Evolutionary conservation across 2,113 vertebrate species (phyloP).

Genomic region (Limanda limanda): DNA sequence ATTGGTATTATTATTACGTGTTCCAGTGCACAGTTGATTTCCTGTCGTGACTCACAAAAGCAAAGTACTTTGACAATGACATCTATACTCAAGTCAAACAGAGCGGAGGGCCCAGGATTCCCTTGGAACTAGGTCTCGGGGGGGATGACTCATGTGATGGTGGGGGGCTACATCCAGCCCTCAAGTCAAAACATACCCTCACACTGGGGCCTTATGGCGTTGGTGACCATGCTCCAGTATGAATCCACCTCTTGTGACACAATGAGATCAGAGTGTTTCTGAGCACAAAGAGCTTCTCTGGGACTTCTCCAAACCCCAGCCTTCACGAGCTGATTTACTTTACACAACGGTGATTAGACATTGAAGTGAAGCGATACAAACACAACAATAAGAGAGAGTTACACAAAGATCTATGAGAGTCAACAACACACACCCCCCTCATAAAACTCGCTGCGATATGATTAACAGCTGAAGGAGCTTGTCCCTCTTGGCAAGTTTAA

Average conservation of each 20-base stretch:
- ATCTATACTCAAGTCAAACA: conserved; percentile 43
- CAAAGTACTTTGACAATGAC: conserved; percentile 28
- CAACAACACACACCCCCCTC: background rate
- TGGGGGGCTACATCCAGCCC: conserved; percentile 3
- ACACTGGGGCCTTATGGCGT: background rate
- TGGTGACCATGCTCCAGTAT: background rate
- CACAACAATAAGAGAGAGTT: conserved; percentile 31
- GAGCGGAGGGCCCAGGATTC: conserved; percentile 16
- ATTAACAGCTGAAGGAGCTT: conserved; percentile 34
- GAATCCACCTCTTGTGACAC: background rate
- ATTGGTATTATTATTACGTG: background rate
- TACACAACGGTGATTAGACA: background rate
- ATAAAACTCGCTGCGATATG: conserved; percentile 10
- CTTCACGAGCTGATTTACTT: background rate
- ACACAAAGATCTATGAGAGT: conserved; percentile 17
- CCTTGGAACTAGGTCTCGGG: conserved; percentile 25
- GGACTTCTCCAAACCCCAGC: too few species aligned
- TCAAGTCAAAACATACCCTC: conserved; percentile 26
- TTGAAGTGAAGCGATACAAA: conserved; percentile 30
- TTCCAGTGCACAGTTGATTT: conserved; percentile 1
- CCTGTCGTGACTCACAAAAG: conserved; percentile 50
- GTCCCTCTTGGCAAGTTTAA: conserved; percentile 32
- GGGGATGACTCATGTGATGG: conserved; percentile 53
- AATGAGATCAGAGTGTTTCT: background rate
- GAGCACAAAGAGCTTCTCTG: background rate